phyloP scores from a whole-genome alignment of 2,888 invertebrate species.

The Platycnemis pennipes region DNA sequence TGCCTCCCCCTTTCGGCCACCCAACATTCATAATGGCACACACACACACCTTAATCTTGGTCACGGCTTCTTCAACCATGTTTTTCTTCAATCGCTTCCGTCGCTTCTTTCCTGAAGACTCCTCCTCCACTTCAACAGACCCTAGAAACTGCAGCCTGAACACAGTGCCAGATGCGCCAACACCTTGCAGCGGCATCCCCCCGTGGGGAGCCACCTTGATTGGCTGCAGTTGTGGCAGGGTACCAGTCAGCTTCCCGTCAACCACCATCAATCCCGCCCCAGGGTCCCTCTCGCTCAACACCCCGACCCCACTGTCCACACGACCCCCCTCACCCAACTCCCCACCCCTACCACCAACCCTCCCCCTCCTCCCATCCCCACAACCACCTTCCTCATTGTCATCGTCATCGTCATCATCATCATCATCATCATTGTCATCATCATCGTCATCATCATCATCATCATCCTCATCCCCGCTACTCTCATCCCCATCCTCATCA shows the following conservation, averaged over 20 bases:
- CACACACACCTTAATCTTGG: constrained; percentile 90
- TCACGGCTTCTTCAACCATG: constrained; percentile 93
- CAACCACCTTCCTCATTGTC: constrained; percentile 58
- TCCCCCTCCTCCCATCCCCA: not conserved
- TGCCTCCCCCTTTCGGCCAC: not conserved
- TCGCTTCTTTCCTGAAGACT: constrained; percentile 85
- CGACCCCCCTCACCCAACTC: constrained; percentile 69
- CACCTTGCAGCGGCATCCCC: constrained; percentile 75
- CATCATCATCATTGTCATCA: constrained; percentile 30
- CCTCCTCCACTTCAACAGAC: constrained; percentile 92
- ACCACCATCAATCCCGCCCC: constrained; percentile 68
- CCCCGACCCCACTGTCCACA: constrained; percentile 71
- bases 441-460: constrained; percentile 63
- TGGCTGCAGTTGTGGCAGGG: constrained; percentile 49
- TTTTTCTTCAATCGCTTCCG: constrained; percentile 91
- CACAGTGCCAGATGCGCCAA: constrained; percentile 85
- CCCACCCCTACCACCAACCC: constrained; percentile 6
- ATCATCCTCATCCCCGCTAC: constrained; percentile 52
- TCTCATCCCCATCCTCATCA: constrained; percentile 68
- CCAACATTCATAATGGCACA: constrained; percentile 43
- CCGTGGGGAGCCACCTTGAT: constrained; percentile 75
- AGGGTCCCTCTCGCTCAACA: constrained; percentile 35
- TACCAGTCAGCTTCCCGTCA: constrained; percentile 72
- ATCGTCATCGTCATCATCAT: constrained; percentile 67
- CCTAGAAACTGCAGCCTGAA: constrained; percentile 92